These are phyloP conservation scores for Deilephila porcellus DNA, from an alignment of 2,888 invertebrate species.

Conservation along the genomic window DNA sequence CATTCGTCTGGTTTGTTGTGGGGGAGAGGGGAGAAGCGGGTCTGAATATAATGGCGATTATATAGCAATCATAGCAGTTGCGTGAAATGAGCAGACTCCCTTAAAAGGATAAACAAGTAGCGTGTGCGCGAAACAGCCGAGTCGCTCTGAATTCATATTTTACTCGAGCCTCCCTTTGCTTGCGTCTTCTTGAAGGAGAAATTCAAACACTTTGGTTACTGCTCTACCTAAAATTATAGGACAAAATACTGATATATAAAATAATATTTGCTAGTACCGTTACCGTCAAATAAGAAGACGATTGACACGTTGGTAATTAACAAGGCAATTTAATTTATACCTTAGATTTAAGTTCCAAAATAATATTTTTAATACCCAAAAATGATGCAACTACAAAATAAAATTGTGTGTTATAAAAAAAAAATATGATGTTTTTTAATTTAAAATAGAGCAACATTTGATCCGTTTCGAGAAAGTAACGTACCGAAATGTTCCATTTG, in stretches of 20 bases:
- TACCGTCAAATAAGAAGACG: background rate
- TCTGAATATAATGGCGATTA: conserved; percentile 66
- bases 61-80: conserved; percentile 82
- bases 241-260: background rate
- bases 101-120: conserved; percentile 83
- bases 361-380: too few species aligned
- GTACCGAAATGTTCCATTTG: conserved; percentile 69
- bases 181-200: conserved; percentile 53
- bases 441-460: conserved; percentile 54
- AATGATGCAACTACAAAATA: too few species aligned
- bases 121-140: conserved; percentile 81
- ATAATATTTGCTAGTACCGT: background rate
- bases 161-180: conserved; percentile 69
- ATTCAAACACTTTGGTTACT: conserved; percentile 40
- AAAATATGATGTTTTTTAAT: background rate
- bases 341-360: too few species aligned
- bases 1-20: conserved; percentile 36
- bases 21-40: conserved; percentile 45
- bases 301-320: background rate
- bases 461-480: conserved; percentile 51
- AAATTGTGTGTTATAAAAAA: background rate
- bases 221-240: conserved; percentile 48
- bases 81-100: conserved; percentile 81
- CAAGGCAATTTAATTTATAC: too few species aligned
- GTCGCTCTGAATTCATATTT: conserved; percentile 81